Conservation (phyloP, 2,888 invertebrate genomes). For the Sicus ferrugineus region DNA sequence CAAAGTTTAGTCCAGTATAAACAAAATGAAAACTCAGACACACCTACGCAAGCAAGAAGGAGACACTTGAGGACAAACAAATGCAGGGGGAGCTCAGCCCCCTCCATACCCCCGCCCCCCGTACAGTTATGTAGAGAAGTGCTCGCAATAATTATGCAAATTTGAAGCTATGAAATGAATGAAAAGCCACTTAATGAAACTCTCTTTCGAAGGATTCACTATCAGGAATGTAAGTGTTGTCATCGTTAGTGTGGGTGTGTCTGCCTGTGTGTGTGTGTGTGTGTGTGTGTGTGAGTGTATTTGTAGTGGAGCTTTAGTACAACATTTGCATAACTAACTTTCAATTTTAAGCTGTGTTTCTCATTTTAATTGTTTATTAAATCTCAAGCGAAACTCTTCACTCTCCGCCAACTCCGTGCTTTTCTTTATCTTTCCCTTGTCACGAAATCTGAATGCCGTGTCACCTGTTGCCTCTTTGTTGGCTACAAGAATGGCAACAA, state of each 20-base stretch:
- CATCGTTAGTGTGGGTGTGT: constrained; percentile 33
- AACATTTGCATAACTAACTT: constrained; percentile 22
- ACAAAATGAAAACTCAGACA: constrained; percentile 23
- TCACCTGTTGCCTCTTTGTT: too few relatives aligned
- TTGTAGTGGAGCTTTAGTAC: too few relatives aligned
- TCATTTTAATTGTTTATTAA: constrained; percentile 12
- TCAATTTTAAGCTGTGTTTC: constrained; percentile 1
- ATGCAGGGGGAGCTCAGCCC: not conserved
- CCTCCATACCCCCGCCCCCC: too few relatives aligned
- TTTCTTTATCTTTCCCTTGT: too few relatives aligned
- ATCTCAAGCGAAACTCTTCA: not conserved
- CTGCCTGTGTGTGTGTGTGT: constrained; percentile 19
- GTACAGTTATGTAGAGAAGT: constrained; percentile 24
- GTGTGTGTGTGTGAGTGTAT: constrained; percentile 22
- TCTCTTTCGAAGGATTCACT: constrained; percentile 25
- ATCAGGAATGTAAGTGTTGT: constrained; percentile 2
- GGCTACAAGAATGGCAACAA: not conserved
- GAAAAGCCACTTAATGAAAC: constrained; percentile 23
- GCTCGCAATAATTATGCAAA: constrained; percentile 60
- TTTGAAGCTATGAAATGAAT: constrained; percentile 34
- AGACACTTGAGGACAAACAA: not conserved
- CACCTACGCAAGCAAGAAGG: constrained; percentile 7
- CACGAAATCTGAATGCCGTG: not conserved
- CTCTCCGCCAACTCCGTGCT: too few relatives aligned
- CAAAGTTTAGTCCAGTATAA: constrained; percentile 4